Evolutionary conservation across 2,797 vertebrate species (phyloP).

Genomic region (Echeneis naucrates): DNA sequence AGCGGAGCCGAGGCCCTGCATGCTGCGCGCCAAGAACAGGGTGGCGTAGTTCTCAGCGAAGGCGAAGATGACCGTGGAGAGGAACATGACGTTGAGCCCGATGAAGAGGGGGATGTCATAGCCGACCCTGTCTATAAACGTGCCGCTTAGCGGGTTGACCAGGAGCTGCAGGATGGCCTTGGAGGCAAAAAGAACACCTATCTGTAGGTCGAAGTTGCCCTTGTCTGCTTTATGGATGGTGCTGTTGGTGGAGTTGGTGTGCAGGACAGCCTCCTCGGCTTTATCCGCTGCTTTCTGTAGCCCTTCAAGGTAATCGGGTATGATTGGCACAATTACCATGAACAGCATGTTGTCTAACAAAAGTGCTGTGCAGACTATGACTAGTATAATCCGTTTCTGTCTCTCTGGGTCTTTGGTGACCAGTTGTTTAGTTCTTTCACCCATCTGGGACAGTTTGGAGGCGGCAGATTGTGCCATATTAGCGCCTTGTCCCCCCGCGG

Average conservation of each 20-base stretch:
- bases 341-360: conserved; percentile 99
- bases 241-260: conserved; percentile 80
- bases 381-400: conserved; percentile 91
- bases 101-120: conserved; percentile 95
- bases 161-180: conserved; percentile 96
- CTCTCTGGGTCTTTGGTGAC: conserved; percentile 88
- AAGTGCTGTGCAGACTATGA: conserved; percentile 93
- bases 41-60: conserved; percentile 94
- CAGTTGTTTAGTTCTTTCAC: conserved; percentile 90
- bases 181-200: conserved; percentile 96
- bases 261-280: conserved; percentile 40
- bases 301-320: conserved; percentile 92
- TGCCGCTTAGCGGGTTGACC: conserved; percentile 94
- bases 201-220: conserved; percentile 93
- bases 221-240: conserved; percentile 69
- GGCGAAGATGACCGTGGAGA: conserved; percentile 93
- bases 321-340: conserved; percentile 98
- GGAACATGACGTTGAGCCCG: conserved; percentile 93
- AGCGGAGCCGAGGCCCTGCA: conserved; percentile 96
- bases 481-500: conserved; percentile 70
- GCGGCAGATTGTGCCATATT: conserved; percentile 88
- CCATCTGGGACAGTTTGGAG: conserved; percentile 90
- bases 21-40: conserved; percentile 93
- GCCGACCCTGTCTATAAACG: conserved; percentile 96
- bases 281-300: conserved; percentile 82